Evolutionary conservation across 2,888 invertebrate genomes (phyloP).

Genomic region (Bombyx huttoni): DNA sequence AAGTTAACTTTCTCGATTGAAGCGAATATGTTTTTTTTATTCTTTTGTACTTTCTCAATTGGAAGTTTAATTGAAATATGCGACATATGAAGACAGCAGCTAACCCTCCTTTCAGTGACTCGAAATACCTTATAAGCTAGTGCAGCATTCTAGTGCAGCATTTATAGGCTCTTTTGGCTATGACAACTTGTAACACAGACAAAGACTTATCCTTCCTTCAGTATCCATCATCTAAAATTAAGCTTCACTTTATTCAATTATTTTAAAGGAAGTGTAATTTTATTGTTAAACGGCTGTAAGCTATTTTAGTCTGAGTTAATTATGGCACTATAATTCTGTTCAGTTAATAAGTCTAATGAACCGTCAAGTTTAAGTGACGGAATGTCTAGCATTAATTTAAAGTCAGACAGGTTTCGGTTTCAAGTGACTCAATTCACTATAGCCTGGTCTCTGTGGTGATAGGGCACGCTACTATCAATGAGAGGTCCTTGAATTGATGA

Average conservation of each 20-base stretch:
- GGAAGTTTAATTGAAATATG: constrained; percentile 48
- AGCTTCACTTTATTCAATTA: neutral
- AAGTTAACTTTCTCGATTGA: neutral
- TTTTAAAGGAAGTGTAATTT: constrained; percentile 14
- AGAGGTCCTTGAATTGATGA: no score
- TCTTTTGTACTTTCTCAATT: constrained; percentile 16
- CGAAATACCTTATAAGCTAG: neutral
- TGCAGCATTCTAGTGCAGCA: no score
- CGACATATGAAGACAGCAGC: constrained; percentile 35
- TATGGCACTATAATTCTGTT: constrained; percentile 25
- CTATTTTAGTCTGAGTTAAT: constrained; percentile 25
- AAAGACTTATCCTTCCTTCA: no score
- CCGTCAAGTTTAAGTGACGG: constrained; percentile 20
- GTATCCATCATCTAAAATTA: neutral
- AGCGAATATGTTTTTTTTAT: neutral
- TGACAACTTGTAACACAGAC: neutral
- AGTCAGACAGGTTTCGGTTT: constrained; percentile 37
- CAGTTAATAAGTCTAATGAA: constrained; percentile 24
- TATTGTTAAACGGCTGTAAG: constrained; percentile 7
- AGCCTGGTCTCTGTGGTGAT: no score
- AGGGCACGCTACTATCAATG: no score
- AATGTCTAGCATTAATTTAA: constrained; percentile 40
- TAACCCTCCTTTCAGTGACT: constrained; percentile 3
- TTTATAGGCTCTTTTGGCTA: no score
- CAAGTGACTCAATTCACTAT: constrained; percentile 26